A percentile compares a stretch with the other conserved stretches of the same genome.
Evolutionary conservation across 2,888 invertebrate species (phyloP).

Genomic region (Ectropis crepuscularia): DNA sequence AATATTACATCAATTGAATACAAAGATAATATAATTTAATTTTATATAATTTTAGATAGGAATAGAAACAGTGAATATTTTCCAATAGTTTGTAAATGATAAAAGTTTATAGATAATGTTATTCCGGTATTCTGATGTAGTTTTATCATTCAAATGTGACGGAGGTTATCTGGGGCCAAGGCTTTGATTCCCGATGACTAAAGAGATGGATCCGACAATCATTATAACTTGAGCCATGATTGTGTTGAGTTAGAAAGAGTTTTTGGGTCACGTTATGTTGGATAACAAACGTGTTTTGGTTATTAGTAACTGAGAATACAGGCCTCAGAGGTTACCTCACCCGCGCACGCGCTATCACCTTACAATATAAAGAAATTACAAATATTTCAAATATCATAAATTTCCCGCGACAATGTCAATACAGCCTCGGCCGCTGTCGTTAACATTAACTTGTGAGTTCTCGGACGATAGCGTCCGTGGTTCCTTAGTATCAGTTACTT

Average conservation of each 20-base stretch:
- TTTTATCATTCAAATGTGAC: conserved; percentile 24
- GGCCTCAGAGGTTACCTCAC: conserved; percentile 12
- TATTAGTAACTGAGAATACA: too few species aligned
- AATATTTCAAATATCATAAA: conserved; percentile 11
- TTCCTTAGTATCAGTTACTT: too few species aligned
- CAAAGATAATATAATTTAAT: too few species aligned
- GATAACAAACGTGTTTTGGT: background rate
- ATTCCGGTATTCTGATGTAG: background rate
- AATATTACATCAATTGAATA: too few species aligned
- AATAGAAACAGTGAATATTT: conserved; percentile 8
- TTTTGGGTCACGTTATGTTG: too few species aligned
- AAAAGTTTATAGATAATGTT: conserved; percentile 19
- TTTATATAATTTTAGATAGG: background rate
- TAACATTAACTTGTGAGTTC: background rate
- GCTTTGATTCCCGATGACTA: too few species aligned
- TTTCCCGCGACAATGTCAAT: conserved; percentile 1
- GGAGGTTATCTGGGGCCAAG: conserved; percentile 19
- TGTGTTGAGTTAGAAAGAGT: too few species aligned
- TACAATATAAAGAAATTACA: conserved; percentile 15
- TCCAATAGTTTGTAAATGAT: conserved; percentile 6
- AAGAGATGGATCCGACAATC: too few species aligned
- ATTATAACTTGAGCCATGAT: too few species aligned
- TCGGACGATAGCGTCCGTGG: too few species aligned
- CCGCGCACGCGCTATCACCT: conserved; percentile 14
- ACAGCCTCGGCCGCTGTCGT: background rate